These are phyloP conservation scores for Peromyscus eremicus DNA, from an alignment of 2,797 vertebrate genomes.

Conservation along the genomic window DNA sequence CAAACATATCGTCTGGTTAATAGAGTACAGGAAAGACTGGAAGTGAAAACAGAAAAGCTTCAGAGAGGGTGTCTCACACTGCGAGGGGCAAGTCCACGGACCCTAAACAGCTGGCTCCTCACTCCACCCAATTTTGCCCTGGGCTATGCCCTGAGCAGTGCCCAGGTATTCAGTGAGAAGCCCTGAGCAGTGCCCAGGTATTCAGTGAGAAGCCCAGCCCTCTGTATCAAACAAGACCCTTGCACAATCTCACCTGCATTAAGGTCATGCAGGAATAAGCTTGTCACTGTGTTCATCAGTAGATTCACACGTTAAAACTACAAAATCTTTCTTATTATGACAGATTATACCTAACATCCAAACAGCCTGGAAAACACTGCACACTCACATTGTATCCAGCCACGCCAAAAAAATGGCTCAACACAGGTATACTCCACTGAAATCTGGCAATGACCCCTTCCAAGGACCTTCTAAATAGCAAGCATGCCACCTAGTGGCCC, in stretches of 20 bases:
- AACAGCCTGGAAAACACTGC: slow-evolving; percentile 49
- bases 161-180: neutral
- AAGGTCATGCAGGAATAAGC: neutral
- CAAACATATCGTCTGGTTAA: slow-evolving; percentile 96
- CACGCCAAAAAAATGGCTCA: no score
- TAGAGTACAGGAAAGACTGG: slow-evolving; percentile 95
- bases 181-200: no score
- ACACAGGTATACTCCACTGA: accelerated
- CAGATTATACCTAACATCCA: slow-evolving; percentile 41
- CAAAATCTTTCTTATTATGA: neutral
- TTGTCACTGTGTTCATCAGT: neutral
- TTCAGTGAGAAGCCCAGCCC: neutral
- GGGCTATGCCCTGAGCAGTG: accelerated
- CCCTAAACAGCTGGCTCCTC: neutral
- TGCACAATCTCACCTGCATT: neutral
- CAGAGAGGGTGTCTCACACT: neutral
- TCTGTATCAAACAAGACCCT: neutral
- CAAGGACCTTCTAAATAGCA: slow-evolving; percentile 1
- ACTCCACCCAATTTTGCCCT: accelerated
- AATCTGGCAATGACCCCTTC: neutral
- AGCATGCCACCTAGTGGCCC: slow-evolving; percentile 85
- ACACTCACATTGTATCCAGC: neutral
- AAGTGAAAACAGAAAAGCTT: slow-evolving; percentile 46
- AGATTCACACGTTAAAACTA: neutral
- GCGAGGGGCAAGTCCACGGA: neutral